Conservation (phyloP, 2,888 invertebrate species). For the Sminthurinus aureus region DNA sequence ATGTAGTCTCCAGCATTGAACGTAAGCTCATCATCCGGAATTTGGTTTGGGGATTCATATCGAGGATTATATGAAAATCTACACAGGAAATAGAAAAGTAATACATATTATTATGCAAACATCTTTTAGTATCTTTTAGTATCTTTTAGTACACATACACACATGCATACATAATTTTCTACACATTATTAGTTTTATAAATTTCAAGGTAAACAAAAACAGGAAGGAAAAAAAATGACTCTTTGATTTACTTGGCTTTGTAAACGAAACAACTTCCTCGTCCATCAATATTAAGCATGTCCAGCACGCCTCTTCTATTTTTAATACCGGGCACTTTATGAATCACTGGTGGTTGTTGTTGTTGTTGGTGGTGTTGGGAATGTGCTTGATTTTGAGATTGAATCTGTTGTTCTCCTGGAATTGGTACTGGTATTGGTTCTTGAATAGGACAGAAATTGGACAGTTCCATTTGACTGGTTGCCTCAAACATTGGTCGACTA, state of each 20-base stretch:
- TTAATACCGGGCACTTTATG: background rate
- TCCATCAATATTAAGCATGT: constrained; percentile 23
- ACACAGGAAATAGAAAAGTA: background rate
- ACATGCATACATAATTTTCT: background rate
- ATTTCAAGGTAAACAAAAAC: background rate
- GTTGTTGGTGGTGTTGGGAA: background rate
- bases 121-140: background rate
- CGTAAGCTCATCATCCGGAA: constrained; percentile 13
- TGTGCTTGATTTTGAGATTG: background rate
- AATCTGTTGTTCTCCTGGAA: background rate
- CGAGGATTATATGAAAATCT: constrained; percentile 24
- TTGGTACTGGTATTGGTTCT: background rate
- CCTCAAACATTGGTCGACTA: background rate
- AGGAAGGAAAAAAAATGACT: background rate
- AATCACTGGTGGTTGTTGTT: background rate
- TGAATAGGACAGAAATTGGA: background rate
- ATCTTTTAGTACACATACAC: background rate
- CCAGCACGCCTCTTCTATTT: constrained; percentile 9
- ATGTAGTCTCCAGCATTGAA: constrained; percentile 30
- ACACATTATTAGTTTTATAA: background rate
- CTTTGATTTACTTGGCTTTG: constrained; percentile 21
- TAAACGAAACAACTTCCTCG: constrained; percentile 23
- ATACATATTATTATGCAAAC: background rate
- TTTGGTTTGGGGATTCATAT: constrained; percentile 14
- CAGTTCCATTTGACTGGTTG: background rate